A percentile compares a stretch with the other conserved stretches of the same genome.
phyloP scores from a whole-genome alignment of 2,113 vertebrate species.

The Gadus macrocephalus region DNA sequence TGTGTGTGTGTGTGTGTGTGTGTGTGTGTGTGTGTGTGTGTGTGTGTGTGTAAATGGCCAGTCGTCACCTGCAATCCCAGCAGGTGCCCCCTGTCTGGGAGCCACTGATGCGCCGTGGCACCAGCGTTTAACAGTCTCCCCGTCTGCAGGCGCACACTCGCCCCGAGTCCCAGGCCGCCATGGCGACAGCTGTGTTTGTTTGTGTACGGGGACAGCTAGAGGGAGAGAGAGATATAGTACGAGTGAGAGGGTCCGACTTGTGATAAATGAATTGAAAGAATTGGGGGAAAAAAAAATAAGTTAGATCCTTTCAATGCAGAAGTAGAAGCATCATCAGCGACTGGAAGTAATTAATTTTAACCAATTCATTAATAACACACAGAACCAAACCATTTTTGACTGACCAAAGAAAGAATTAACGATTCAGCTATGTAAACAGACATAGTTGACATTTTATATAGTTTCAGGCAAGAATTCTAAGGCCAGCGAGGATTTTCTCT shows the following conservation, averaged over 20 bases:
- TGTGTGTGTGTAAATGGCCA: constrained; percentile 37
- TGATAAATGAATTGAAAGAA: not conserved
- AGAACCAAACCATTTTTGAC: too few species aligned
- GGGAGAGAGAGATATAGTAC: not conserved
- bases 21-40: constrained; percentile 3
- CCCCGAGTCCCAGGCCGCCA: constrained; percentile 62
- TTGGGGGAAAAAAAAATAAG: too few species aligned
- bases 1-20: not conserved
- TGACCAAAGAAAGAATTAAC: too few species aligned
- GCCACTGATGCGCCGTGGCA: constrained; percentile 66
- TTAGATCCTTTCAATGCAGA: too few species aligned
- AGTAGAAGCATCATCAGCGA: too few species aligned
- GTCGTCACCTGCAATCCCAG: constrained; percentile 60
- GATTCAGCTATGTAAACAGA: too few species aligned
- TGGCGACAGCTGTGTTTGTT: constrained; percentile 65
- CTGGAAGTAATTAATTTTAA: too few species aligned
- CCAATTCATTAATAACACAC: too few species aligned
- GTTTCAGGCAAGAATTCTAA: too few species aligned
- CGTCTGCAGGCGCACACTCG: constrained; percentile 63
- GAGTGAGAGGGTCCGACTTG: constrained; percentile 3
- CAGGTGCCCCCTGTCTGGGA: constrained; percentile 58
- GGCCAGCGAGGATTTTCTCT: too few species aligned
- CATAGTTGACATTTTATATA: too few species aligned
- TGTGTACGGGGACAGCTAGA: constrained; percentile 29
- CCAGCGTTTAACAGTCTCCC: constrained; percentile 60